Conservation (phyloP, 92 coral and sea anemone genomes). For the Micromussa lordhowensis region DNA sequence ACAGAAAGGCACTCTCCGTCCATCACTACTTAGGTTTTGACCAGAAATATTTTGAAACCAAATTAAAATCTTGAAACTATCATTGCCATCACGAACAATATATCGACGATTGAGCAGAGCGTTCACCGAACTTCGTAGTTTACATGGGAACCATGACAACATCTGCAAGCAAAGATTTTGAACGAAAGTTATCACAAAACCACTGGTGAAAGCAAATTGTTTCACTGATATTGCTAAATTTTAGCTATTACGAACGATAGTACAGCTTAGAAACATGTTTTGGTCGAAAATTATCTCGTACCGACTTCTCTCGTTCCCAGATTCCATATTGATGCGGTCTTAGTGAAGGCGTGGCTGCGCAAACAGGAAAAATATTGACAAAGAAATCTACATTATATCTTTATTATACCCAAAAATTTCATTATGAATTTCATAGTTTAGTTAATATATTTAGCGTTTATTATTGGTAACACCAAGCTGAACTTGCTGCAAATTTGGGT, state of each 20-base stretch:
- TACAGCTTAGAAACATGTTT: neutral
- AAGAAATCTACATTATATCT: neutral
- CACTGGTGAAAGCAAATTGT: neutral
- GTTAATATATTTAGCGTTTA: neutral
- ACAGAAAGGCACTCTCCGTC: slow-evolving; percentile 73
- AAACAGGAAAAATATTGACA: neutral
- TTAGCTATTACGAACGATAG: neutral
- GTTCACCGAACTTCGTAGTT: neutral
- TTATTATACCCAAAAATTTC: neutral
- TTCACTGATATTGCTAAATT: neutral
- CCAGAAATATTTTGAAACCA: neutral
- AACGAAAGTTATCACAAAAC: neutral
- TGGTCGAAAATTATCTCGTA: neutral
- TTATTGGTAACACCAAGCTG: neutral
- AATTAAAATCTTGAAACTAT: neutral
- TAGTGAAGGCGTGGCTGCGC: slow-evolving; percentile 46
- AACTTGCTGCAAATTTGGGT: neutral
- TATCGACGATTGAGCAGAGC: too few species aligned
- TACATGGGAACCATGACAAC: slow-evolving; percentile 27
- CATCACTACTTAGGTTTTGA: slow-evolving; percentile 40
- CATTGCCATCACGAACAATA: neutral
- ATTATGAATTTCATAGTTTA: neutral
- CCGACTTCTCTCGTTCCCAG: neutral
- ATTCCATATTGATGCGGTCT: too few species aligned
- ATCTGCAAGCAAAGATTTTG: neutral